Evolutionary conservation across 2,888 invertebrate genomes (phyloP).

Genomic region (Galerucella nymphaeae): DNA sequence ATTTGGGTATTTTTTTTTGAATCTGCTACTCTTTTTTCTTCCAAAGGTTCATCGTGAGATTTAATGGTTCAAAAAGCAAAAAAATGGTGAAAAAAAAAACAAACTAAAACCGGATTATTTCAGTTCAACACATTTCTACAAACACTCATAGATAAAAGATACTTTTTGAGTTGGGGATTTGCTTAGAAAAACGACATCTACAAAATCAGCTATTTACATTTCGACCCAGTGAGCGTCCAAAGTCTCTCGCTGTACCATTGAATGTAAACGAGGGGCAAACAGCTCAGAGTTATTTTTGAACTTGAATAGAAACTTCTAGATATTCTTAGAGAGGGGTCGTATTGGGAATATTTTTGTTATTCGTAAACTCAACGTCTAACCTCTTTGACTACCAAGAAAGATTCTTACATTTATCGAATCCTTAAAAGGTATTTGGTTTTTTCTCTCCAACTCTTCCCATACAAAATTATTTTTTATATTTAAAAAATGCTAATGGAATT

Average conservation of each 20-base stretch:
- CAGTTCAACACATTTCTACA: neutral
- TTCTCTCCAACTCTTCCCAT: neutral
- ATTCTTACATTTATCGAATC: neutral
- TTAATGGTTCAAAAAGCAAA: neutral
- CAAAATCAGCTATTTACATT: slow-evolving; percentile 22
- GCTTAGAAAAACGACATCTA: slow-evolving; percentile 11
- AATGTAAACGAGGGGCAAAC: slow-evolving; percentile 29
- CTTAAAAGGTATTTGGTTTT: neutral
- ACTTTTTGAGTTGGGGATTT: slow-evolving; percentile 5
- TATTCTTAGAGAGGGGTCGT: slow-evolving; percentile 8
- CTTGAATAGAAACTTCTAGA: slow-evolving; percentile 20
- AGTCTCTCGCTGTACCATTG: slow-evolving; percentile 1
- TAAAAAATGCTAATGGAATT: neutral
- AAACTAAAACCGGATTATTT: neutral
- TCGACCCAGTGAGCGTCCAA: slow-evolving; percentile 6
- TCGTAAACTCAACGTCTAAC: neutral
- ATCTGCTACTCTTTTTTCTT: neutral
- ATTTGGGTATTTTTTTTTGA: no score
- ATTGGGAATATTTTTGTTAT: neutral
- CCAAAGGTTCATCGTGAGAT: neutral
- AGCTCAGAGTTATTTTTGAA: slow-evolving; percentile 21
- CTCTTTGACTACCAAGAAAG: neutral
- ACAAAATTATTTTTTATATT: neutral
- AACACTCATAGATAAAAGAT: neutral
- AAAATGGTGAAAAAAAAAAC: neutral